phyloP scores from a whole-genome alignment of 2,888 invertebrate genomes.

The Ennomos erosarius region DNA sequence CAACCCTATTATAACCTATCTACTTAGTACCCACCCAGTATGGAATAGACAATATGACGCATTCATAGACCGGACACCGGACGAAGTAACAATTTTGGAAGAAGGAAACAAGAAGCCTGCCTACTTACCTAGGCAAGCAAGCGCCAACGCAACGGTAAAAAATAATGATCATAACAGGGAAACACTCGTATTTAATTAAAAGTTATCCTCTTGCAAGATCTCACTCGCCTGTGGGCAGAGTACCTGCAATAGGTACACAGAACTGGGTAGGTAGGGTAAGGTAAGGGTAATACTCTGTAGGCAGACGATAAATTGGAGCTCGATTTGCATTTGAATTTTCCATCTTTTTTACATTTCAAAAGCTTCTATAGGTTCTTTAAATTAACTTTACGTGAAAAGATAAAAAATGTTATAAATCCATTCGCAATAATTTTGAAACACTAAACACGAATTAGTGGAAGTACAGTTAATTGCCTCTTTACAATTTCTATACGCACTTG shows the following conservation, averaged over 20 bases:
- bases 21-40: not conserved
- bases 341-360: conserved; percentile 36
- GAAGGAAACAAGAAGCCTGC: conserved; percentile 46
- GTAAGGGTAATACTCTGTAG: too few relatives aligned
- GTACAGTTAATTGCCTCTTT: conserved; percentile 21
- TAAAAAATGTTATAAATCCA: conserved; percentile 5
- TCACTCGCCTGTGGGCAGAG: too few relatives aligned
- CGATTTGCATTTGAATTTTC: conserved; percentile 34
- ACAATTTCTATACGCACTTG: conserved; percentile 22
- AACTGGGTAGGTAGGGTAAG: not conserved
- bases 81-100: conserved; percentile 56
- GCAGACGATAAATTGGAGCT: conserved; percentile 20
- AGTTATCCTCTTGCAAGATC: conserved; percentile 27
- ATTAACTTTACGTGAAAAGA: conserved; percentile 3
- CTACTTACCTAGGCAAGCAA: conserved; percentile 16
- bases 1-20: conserved; percentile 29
- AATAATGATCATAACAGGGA: conserved; percentile 21
- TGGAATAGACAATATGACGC: conserved; percentile 43
- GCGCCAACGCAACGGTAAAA: conserved; percentile 15
- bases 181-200: conserved; percentile 29
- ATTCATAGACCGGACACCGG: conserved; percentile 49
- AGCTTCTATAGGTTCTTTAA: conserved; percentile 14
- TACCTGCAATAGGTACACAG: too few relatives aligned
- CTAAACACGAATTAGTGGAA: conserved; percentile 10
- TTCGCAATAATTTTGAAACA: conserved; percentile 9